A percentile compares a stretch with the other conserved stretches of the same genome.
phyloP scores from a whole-genome alignment of 2,888 invertebrate species.

The Crossocerus cetratus region DNA sequence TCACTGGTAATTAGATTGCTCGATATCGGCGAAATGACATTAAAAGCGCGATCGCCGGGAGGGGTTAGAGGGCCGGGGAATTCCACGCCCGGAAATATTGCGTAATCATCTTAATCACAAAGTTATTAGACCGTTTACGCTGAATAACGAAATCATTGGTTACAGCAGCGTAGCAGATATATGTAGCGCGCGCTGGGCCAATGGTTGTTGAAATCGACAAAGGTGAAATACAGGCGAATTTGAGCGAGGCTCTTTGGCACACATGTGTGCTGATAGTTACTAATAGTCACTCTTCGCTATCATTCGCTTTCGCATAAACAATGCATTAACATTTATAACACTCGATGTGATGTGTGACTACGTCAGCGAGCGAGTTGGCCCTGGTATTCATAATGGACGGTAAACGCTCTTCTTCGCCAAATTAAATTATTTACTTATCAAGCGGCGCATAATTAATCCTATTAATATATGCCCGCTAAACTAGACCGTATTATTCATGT shows the following conservation, averaged over 20 bases:
- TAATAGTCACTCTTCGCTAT: background rate
- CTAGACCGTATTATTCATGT: too few species aligned
- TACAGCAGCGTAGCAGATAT: background rate
- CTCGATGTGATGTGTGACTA: too few species aligned
- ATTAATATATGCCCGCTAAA: constrained; percentile 1
- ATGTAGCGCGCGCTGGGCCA: too few species aligned
- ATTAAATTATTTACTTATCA: constrained; percentile 8
- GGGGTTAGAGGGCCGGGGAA: background rate
- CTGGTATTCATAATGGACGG: background rate
- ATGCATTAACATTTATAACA: too few species aligned
- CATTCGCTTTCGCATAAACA: background rate
- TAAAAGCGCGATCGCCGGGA: background rate
- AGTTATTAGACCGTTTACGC: background rate
- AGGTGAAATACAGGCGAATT: background rate
- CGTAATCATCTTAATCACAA: constrained; percentile 1
- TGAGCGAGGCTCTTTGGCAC: background rate
- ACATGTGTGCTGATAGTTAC: background rate
- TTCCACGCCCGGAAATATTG: background rate
- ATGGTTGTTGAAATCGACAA: background rate
- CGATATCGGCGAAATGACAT: background rate
- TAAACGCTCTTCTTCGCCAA: background rate
- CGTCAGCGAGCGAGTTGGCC: background rate
- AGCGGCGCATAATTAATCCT: background rate
- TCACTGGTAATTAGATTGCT: background rate
- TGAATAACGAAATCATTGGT: background rate